A percentile compares a stretch with the other conserved stretches of the same genome.
Evolutionary conservation across 2,797 vertebrate species (phyloP).

Genomic region (Danio choprae): DNA sequence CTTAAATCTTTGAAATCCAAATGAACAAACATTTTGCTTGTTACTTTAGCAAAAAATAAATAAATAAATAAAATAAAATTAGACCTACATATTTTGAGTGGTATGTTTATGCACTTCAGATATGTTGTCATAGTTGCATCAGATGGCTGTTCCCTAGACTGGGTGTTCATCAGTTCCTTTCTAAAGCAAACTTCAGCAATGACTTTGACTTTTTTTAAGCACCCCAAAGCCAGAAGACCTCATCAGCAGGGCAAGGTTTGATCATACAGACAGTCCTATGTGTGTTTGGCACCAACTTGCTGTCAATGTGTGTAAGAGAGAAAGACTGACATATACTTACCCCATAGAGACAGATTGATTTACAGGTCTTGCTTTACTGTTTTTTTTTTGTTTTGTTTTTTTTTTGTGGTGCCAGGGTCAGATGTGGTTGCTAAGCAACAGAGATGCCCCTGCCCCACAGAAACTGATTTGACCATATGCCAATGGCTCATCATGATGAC

Average conservation of each 20-base stretch:
- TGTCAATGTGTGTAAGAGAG: neutral
- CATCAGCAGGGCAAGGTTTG: constrained; percentile 34
- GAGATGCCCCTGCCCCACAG: constrained; percentile 11
- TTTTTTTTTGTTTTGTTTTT: too few relatives aligned
- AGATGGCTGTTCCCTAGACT: neutral
- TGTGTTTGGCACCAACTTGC: neutral
- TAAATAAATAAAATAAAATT: too few relatives aligned
- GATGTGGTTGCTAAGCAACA: constrained; percentile 43
- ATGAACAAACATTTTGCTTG: too few relatives aligned
- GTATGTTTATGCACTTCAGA: too few relatives aligned
- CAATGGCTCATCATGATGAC: neutral
- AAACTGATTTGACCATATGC: neutral
- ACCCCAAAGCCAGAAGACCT: constrained; percentile 31
- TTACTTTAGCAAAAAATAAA: too few relatives aligned
- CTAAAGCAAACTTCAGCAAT: constrained; percentile 38
- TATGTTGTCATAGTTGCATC: constrained; percentile 10
- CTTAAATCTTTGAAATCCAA: too few relatives aligned
- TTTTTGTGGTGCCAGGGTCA: constrained; percentile 20
- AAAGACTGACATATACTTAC: constrained; percentile 13
- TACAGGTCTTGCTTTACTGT: neutral
- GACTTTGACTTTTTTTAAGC: constrained; percentile 43
- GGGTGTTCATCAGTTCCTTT: neutral
- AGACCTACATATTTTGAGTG: too few relatives aligned
- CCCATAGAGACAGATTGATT: constrained; percentile 15
- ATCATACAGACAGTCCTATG: constrained; percentile 27